These are phyloP conservation scores for Lomographa bimaculata DNA, from an alignment of 2,888 invertebrate genomes.

Conservation along the genomic window DNA sequence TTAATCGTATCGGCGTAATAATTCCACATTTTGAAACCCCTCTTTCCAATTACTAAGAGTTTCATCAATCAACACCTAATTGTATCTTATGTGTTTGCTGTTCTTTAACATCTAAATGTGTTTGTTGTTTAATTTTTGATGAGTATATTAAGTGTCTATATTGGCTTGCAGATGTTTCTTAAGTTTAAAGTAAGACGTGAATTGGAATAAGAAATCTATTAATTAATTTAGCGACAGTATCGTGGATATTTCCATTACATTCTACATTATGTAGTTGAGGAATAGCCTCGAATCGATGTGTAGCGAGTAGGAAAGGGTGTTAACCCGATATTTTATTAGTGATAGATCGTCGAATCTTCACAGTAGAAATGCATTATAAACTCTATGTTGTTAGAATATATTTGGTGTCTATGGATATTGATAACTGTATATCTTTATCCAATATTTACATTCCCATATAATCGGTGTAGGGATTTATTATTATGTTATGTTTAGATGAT, in stretches of 20 bases:
- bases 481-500: neutral
- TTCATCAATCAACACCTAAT: too few species aligned
- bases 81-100: too few species aligned
- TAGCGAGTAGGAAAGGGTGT: neutral
- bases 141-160: slow-evolving; percentile 9
- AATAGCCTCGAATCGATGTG: slow-evolving; percentile 2
- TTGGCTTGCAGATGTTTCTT: slow-evolving; percentile 21
- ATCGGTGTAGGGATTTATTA: neutral
- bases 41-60: too few species aligned
- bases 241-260: too few species aligned
- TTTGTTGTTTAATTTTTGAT: too few species aligned
- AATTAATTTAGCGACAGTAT: too few species aligned
- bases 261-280: neutral
- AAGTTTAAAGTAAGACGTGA: too few species aligned
- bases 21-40: too few species aligned
- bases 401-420: slow-evolving; percentile 10
- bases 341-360: neutral
- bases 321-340: slow-evolving; percentile 1
- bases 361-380: slow-evolving; percentile 7
- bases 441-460: neutral
- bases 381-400: too few species aligned
- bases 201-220: too few species aligned
- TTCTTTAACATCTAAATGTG: too few species aligned
- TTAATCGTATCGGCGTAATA: too few species aligned
- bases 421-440: slow-evolving; percentile 20